Conservation (phyloP, 2,888 invertebrate genomes). For the Tribolium freemani region DNA sequence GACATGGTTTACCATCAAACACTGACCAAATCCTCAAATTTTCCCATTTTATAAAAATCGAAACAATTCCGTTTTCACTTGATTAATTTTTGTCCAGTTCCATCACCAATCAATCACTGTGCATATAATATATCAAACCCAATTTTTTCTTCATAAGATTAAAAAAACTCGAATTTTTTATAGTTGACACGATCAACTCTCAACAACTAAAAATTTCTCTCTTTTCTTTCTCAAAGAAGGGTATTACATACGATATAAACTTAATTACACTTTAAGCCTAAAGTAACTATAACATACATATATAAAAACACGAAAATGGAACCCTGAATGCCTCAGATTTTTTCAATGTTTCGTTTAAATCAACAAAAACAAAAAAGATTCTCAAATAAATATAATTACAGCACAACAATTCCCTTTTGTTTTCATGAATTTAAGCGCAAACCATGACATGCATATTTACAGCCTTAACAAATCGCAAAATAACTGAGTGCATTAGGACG, state of each 20-base stretch:
- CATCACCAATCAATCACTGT: slow-evolving; percentile 44
- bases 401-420: slow-evolving; percentile 11
- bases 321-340: slow-evolving; percentile 62
- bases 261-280: slow-evolving; percentile 47
- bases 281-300: slow-evolving; percentile 37
- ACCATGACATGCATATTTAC: slow-evolving; percentile 23
- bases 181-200: slow-evolving; percentile 33
- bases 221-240: slow-evolving; percentile 28
- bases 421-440: not conserved
- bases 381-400: slow-evolving; percentile 47
- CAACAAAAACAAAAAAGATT: slow-evolving; percentile 18
- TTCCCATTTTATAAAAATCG: slow-evolving; percentile 8
- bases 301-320: slow-evolving; percentile 49
- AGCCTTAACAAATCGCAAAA: slow-evolving; percentile 10
- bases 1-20: slow-evolving; percentile 37
- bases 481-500: slow-evolving; percentile 43
- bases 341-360: slow-evolving; percentile 28
- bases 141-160: slow-evolving; percentile 37
- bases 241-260: slow-evolving; percentile 48
- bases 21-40: slow-evolving; percentile 14
- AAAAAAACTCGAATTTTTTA: slow-evolving; percentile 20
- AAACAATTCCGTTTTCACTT: slow-evolving; percentile 27
- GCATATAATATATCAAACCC: slow-evolving; percentile 33
- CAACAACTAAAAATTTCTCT: slow-evolving; percentile 19
- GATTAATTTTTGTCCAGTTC: slow-evolving; percentile 36